Conservation (phyloP, 2,797 vertebrate genomes). For the Australoheros facetus region DNA sequence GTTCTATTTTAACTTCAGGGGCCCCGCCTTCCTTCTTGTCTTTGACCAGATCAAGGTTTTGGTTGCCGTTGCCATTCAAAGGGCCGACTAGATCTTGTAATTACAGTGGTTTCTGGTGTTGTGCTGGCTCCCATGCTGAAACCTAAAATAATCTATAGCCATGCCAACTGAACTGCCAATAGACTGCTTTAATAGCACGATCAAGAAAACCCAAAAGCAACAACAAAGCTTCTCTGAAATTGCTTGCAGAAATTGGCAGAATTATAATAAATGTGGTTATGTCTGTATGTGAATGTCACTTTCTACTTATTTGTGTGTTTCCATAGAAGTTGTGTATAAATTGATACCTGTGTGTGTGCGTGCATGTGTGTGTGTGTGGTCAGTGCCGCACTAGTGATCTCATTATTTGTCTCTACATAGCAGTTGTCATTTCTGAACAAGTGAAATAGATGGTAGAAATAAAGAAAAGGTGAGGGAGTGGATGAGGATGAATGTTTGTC, state of each 20-base stretch:
- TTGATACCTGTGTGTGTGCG: background rate
- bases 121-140: slow-evolving; percentile 54
- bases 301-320: slow-evolving; percentile 25
- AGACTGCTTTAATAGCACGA: slow-evolving; percentile 70
- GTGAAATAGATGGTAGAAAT: slow-evolving; percentile 14
- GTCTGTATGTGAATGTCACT: slow-evolving; percentile 27
- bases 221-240: slow-evolving; percentile 68
- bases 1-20: slow-evolving; percentile 74
- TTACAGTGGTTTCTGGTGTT: slow-evolving; percentile 80
- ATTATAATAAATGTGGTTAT: slow-evolving; percentile 61
- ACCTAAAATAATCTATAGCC: slow-evolving; percentile 75
- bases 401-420: slow-evolving; percentile 45
- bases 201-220: slow-evolving; percentile 74
- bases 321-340: slow-evolving; percentile 2
- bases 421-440: slow-evolving; percentile 55
- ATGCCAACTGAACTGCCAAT: slow-evolving; percentile 67
- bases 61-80: slow-evolving; percentile 67
- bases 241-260: slow-evolving; percentile 71
- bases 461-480: background rate
- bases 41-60: slow-evolving; percentile 76
- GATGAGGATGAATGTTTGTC: slow-evolving; percentile 41
- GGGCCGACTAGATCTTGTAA: slow-evolving; percentile 74
- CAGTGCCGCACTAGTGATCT: slow-evolving; percentile 36
- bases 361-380: background rate
- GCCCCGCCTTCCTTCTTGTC: slow-evolving; percentile 64